Evolutionary conservation across 2,888 invertebrate genomes (phyloP).

Genomic region (Caenorhabditis sinica): DNA sequence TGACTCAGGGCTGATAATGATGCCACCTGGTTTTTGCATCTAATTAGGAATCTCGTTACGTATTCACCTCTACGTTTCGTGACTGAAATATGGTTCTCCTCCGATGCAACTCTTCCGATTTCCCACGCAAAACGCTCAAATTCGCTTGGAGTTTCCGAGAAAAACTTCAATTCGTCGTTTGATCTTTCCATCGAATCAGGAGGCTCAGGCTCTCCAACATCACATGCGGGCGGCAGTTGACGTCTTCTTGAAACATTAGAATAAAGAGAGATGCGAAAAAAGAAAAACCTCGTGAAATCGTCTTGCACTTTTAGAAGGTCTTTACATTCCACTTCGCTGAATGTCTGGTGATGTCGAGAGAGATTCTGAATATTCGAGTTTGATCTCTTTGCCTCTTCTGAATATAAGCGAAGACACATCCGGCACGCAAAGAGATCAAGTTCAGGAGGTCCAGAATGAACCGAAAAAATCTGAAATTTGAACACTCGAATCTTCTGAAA

Average conservation of each 20-base stretch:
- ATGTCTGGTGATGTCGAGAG: slow-evolving; percentile 7
- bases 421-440: background rate
- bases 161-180: slow-evolving; percentile 1
- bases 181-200: slow-evolving; percentile 17
- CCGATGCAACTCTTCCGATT: background rate
- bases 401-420: background rate
- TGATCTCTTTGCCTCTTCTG: slow-evolving; percentile 2
- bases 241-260: slow-evolving; percentile 33
- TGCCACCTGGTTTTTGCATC: background rate
- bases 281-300: slow-evolving; percentile 1
- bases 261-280: background rate
- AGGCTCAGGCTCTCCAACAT: too few species aligned
- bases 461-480: slow-evolving; percentile 4
- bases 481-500: slow-evolving; percentile 29
- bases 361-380: background rate
- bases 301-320: slow-evolving; percentile 45
- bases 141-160: background rate
- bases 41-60: background rate
- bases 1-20: background rate
- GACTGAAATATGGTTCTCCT: background rate
- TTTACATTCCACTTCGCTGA: slow-evolving; percentile 19
- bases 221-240: slow-evolving; percentile 6
- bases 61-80: background rate
- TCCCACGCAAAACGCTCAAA: slow-evolving; percentile 4
- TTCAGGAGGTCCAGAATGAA: background rate